Conservation (phyloP, 2,797 vertebrate genomes). For the Diplodus puntazzo region DNA sequence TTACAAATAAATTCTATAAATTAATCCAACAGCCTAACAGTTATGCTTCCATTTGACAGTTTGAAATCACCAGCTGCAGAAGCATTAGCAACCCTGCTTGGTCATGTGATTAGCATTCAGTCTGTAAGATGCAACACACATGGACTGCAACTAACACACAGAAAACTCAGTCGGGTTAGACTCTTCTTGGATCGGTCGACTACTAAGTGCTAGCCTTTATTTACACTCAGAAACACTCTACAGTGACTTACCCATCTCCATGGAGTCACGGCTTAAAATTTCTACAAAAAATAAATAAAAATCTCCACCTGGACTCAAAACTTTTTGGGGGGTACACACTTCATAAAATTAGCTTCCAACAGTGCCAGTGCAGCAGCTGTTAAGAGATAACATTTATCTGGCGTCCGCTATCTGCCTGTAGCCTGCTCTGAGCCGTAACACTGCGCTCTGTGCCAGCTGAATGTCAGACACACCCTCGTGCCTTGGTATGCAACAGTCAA, state of each 20-base stretch:
- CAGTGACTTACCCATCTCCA: not conserved
- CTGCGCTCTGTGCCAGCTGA: slow-evolving; percentile 59
- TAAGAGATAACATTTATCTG: slow-evolving; percentile 67
- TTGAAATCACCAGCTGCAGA: too few species aligned
- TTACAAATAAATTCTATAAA: too few species aligned
- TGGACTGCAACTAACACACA: too few species aligned
- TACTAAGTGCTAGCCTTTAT: too few species aligned
- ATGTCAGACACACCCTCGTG: slow-evolving; percentile 72
- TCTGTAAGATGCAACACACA: too few species aligned
- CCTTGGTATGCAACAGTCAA: slow-evolving; percentile 69
- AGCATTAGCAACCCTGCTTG: too few species aligned
- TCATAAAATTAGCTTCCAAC: slow-evolving; percentile 45
- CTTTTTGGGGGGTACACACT: not conserved
- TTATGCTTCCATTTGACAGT: too few species aligned
- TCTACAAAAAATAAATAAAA: not conserved
- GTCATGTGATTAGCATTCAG: too few species aligned
- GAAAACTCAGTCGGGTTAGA: too few species aligned
- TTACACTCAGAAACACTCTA: not conserved
- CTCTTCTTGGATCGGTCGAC: too few species aligned
- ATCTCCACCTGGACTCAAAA: slow-evolving; percentile 10
- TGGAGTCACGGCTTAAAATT: not conserved
- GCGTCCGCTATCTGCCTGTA: slow-evolving; percentile 53
- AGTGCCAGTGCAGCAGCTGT: slow-evolving; percentile 57
- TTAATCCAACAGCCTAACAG: too few species aligned
- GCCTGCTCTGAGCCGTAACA: slow-evolving; percentile 44